These are phyloP conservation scores for Psix sp. DNA, from an alignment of 1,140 invertebrate species.

Conservation along the genomic window DNA sequence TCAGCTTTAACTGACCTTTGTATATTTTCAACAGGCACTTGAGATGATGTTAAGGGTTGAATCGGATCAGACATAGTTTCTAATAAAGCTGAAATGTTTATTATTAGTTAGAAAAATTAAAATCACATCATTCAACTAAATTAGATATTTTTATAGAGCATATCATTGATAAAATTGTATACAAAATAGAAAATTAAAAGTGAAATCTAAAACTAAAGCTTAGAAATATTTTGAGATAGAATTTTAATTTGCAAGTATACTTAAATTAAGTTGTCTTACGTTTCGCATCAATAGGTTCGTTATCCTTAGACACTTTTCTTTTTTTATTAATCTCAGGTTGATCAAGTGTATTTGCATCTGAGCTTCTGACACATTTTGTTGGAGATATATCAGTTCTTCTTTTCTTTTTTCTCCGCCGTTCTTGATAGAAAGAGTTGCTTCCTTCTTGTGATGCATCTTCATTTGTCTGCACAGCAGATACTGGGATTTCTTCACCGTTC, in stretches of 20 bases:
- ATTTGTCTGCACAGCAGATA: conserved; percentile 67
- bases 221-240: no score
- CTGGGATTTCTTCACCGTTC: conserved; percentile 73
- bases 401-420: conserved; percentile 70
- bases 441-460: conserved; percentile 65
- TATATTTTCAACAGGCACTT: conserved; percentile 49
- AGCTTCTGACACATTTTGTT: conserved; percentile 66
- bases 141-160: no score
- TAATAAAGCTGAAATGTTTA: conserved; percentile 22
- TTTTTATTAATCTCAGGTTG: conserved; percentile 63
- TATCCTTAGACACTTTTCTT: conserved; percentile 65
- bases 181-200: no score
- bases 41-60: conserved; percentile 39
- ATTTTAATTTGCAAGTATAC: no score
- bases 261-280: conserved; percentile 51
- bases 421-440: conserved; percentile 63
- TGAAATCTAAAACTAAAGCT: background rate
- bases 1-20: conserved; percentile 39
- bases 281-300: conserved; percentile 65
- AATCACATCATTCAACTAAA: no score
- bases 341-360: conserved; percentile 59
- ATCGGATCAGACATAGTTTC: conserved; percentile 24
- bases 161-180: no score
- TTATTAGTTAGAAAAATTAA: background rate
- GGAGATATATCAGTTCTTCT: conserved; percentile 71